These are phyloP conservation scores for Ptychadena robeensis DNA, from an alignment of 2,797 vertebrate genomes.

Conservation along the genomic window DNA sequence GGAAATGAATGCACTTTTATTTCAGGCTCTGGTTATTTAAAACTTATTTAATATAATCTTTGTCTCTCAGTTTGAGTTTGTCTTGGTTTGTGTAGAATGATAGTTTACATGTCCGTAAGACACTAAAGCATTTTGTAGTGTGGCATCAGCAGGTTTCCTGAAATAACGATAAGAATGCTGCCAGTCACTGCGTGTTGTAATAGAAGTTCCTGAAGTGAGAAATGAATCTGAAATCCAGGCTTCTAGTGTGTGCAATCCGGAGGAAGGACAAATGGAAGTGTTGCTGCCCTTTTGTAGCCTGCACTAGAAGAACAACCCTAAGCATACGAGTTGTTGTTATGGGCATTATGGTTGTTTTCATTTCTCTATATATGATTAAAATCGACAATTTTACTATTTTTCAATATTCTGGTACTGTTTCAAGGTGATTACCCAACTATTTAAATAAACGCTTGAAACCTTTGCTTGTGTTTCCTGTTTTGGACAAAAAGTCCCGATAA, in stretches of 20 bases:
- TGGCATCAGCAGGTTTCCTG: not conserved
- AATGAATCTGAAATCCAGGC: not conserved
- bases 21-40: conserved; percentile 2
- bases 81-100: not conserved
- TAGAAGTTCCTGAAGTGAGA: not conserved
- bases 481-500: too few relatives aligned
- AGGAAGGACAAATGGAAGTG: not conserved
- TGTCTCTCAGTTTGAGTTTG: not conserved
- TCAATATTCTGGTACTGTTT: not conserved
- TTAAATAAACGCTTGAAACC: not conserved
- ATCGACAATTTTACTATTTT: not conserved
- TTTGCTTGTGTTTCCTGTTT: not conserved
- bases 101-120: not conserved
- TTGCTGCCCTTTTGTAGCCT: not conserved
- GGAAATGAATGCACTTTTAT: conserved; percentile 5
- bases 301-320: not conserved
- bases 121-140: not conserved
- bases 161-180: not conserved
- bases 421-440: not conserved
- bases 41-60: not conserved
- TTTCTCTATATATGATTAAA: not conserved
- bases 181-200: not conserved
- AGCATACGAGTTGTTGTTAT: not conserved
- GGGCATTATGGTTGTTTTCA: not conserved
- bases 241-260: not conserved